Conservation (phyloP, 2,113 vertebrate genomes). For the Thalassoma bifasciatum region DNA sequence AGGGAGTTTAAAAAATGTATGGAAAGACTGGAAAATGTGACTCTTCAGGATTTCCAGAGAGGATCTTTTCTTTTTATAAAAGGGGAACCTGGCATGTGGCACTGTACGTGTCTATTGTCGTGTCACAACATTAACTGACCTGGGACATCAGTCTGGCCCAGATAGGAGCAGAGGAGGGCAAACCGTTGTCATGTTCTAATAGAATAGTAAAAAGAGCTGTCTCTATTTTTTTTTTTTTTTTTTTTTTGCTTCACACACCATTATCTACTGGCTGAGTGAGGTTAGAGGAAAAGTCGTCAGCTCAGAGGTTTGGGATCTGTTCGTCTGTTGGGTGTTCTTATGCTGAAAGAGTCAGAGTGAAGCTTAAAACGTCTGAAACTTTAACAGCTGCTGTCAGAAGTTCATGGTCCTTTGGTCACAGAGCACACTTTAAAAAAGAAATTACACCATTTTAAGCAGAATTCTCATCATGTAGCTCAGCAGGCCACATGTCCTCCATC, state of each 20-base stretch:
- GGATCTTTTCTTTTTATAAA: slow-evolving; percentile 1
- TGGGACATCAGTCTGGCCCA: slow-evolving; percentile 3
- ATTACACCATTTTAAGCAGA: neutral
- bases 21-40: neutral
- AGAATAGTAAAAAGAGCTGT: slow-evolving; percentile 12
- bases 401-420: neutral
- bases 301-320: neutral
- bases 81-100: slow-evolving; percentile 5
- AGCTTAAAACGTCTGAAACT: neutral
- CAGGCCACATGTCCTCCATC: neutral
- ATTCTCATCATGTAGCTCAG: neutral
- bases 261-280: neutral
- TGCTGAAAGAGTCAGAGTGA: neutral
- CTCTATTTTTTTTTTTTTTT: neutral
- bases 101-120: neutral
- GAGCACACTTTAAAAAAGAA: neutral
- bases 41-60: neutral
- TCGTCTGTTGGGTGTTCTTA: neutral
- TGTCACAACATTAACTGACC: slow-evolving; percentile 19
- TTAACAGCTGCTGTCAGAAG: neutral
- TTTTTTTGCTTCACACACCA: neutral
- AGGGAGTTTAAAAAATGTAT: slow-evolving; percentile 22
- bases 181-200: slow-evolving; percentile 5
- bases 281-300: neutral
- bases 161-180: neutral